phyloP scores from a whole-genome alignment of 2,888 invertebrate species.

The Habroteleia sp. region DNA sequence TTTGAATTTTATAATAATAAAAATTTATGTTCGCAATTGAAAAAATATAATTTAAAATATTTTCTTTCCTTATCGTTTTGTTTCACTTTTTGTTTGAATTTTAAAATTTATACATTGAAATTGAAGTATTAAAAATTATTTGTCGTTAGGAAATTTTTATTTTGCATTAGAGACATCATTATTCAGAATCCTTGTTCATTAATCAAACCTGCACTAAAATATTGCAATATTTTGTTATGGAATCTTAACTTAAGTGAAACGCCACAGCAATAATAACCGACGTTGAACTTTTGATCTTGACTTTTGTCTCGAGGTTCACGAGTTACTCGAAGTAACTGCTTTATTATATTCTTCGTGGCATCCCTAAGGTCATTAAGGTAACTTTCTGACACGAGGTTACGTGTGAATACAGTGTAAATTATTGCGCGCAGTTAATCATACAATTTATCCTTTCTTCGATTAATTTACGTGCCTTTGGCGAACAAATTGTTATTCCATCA shows the following conservation, averaged over 20 bases:
- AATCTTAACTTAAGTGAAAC: constrained; percentile 2
- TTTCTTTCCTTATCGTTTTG: too few relatives aligned
- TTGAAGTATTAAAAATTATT: too few relatives aligned
- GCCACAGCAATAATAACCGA: constrained; percentile 8
- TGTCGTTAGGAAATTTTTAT: too few relatives aligned
- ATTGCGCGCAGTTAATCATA: constrained; percentile 12
- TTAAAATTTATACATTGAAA: too few relatives aligned
- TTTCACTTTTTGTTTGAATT: too few relatives aligned
- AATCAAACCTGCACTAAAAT: too few relatives aligned
- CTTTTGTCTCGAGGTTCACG: constrained; percentile 17
- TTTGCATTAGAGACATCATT: too few relatives aligned
- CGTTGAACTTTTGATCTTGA: constrained; percentile 42
- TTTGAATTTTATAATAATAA: too few relatives aligned
- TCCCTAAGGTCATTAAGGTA: constrained; percentile 29
- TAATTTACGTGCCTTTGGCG: background rate
- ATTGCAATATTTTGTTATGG: too few relatives aligned
- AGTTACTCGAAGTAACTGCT: constrained; percentile 34
- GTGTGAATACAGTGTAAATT: constrained; percentile 28
- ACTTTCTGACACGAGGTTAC: constrained; percentile 25
- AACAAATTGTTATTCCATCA: constrained; percentile 5
- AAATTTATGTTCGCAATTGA: too few relatives aligned
- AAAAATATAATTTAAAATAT: too few relatives aligned
- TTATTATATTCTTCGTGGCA: constrained; percentile 30
- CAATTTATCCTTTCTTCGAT: background rate
- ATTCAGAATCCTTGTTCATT: too few relatives aligned